Conservation (phyloP, 2,797 vertebrate genomes). For the Enteromius radiatus region DNA sequence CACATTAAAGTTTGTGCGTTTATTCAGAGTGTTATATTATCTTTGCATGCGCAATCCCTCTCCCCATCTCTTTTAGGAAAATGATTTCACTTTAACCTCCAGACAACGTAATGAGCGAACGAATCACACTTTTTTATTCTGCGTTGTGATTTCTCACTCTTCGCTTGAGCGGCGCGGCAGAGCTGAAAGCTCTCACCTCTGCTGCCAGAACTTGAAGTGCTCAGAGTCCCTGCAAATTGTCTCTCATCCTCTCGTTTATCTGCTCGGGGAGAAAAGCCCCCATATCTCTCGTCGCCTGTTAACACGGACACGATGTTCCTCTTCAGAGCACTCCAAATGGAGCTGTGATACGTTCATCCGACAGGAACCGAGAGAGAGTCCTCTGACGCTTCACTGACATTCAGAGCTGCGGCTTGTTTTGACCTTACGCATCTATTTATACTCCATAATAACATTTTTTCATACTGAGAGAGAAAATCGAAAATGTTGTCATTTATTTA, state of each 20-base stretch:
- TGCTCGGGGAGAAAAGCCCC: conserved; percentile 28
- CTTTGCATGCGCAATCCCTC: background rate
- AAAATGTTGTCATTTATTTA: background rate
- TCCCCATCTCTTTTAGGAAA: background rate
- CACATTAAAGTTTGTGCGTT: background rate
- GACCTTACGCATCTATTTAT: conserved; percentile 5
- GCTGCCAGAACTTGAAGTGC: conserved; percentile 35
- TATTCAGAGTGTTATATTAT: background rate
- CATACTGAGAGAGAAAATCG: background rate
- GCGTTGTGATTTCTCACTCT: conserved; percentile 43
- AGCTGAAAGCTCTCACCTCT: conserved; percentile 27
- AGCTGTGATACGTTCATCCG: conserved; percentile 33
- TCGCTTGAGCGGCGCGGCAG: background rate
- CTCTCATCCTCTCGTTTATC: conserved; percentile 34
- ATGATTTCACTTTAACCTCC: conserved; percentile 43
- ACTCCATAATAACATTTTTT: conserved; percentile 7
- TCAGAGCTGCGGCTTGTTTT: background rate
- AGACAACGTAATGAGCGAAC: conserved; percentile 45
- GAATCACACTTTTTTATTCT: conserved; percentile 41
- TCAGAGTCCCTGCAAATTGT: conserved; percentile 35
- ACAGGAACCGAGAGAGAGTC: conserved; percentile 27
- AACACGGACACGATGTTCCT: conserved; percentile 39
- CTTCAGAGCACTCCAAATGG: conserved; percentile 37
- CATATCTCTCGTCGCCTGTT: conserved; percentile 39
- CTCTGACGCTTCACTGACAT: background rate